Percentiles rank a stretch among this genome's conserved stretches.
Conservation (phyloP, 2,113 vertebrate genomes). For the Maccullochella peelii region DNA sequence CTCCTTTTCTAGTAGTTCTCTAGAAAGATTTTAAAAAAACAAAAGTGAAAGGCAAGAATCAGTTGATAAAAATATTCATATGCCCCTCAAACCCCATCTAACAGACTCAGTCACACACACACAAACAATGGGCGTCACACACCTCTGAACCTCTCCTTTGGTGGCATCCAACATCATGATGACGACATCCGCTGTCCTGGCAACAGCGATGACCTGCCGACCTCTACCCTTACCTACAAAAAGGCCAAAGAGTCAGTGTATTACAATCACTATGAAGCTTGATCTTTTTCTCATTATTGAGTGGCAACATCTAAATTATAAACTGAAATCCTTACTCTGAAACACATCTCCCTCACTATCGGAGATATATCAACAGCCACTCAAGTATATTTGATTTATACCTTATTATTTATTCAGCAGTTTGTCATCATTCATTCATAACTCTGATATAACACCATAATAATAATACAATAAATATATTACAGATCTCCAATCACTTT, state of each 20-base stretch:
- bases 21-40: constrained; percentile 58
- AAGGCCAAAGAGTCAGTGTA: constrained; percentile 18
- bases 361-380: not conserved
- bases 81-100: not conserved
- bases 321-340: not conserved
- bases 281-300: not conserved
- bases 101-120: not conserved
- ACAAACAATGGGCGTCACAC: constrained; percentile 20
- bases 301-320: not conserved
- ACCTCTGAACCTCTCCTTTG: constrained; percentile 98
- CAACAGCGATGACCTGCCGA: constrained; percentile 97
- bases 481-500: not conserved
- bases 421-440: not conserved
- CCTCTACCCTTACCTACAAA: constrained; percentile 94
- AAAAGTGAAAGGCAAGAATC: not conserved
- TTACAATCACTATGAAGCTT: not conserved
- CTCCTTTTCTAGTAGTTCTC: constrained; percentile 94
- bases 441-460: not conserved
- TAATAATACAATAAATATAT: not conserved
- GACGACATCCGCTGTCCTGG: constrained; percentile 95
- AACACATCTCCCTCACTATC: not conserved
- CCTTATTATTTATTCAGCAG: not conserved
- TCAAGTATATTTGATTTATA: not conserved
- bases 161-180: constrained; percentile 99
- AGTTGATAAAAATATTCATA: not conserved